A percentile compares a stretch with the other conserved stretches of the same genome.
Conservation (phyloP, 37 sponge, comb jelly and placozoan genomes). For the Corticium candelabrum region DNA sequence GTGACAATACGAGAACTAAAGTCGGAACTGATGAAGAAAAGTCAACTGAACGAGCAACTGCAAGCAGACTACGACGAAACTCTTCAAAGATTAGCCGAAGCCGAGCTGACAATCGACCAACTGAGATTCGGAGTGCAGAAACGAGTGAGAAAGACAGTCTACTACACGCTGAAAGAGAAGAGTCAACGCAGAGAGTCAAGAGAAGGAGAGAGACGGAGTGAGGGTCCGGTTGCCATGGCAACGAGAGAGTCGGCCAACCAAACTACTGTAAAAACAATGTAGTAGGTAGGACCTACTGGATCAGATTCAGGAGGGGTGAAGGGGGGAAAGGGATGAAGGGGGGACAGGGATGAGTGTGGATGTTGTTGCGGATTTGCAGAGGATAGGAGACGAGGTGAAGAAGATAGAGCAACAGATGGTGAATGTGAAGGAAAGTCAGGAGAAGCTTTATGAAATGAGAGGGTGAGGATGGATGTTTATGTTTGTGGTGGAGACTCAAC, state of each 20-base stretch:
- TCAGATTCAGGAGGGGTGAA: not conserved
- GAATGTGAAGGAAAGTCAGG: not conserved
- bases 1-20: too few species aligned
- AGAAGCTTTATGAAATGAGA: not conserved
- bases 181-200: not conserved
- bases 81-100: constrained; percentile 29
- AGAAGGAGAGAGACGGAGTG: not conserved
- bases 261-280: not conserved
- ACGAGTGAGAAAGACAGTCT: not conserved
- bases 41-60: constrained; percentile 23
- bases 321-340: too few species aligned
- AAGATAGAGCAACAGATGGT: not conserved
- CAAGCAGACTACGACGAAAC: constrained; percentile 16
- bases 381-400: constrained; percentile 1
- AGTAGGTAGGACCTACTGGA: not conserved
- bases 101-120: constrained; percentile 54
- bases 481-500: not conserved
- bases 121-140: constrained; percentile 27
- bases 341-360: not conserved
- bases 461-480: not conserved
- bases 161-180: not conserved
- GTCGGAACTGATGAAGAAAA: not conserved
- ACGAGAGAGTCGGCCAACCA: not conserved
- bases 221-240: not conserved
- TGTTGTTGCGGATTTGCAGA: not conserved